Conservation (phyloP, 2,113 vertebrate species). For the Alexandromys fortis region DNA sequence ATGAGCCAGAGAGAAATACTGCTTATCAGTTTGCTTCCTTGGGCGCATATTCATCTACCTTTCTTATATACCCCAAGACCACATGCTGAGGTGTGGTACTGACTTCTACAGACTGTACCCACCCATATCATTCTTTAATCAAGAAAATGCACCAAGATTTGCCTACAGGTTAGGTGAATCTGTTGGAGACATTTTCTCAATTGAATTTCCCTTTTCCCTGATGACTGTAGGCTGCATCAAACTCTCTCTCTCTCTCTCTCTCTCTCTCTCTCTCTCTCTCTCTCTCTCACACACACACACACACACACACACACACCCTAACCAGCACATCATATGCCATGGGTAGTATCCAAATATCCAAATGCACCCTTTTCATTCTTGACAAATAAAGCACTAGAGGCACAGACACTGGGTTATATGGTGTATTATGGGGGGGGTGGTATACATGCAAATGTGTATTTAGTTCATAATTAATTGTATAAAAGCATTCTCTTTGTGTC, state of each 20-base stretch:
- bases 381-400: conserved; percentile 22
- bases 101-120: not conserved
- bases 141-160: not conserved
- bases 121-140: not conserved
- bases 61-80: not conserved
- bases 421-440: not conserved
- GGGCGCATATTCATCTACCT: not conserved
- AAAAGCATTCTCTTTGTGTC: not conserved
- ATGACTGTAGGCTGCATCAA: not conserved
- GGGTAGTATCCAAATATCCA: not conserved
- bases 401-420: not conserved
- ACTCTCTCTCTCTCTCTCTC: no score
- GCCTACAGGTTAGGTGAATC: no score
- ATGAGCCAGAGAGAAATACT: not conserved
- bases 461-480: conserved; percentile 2
- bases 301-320: no score
- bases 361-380: not conserved
- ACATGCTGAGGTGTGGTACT: not conserved
- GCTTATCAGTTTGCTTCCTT: not conserved
- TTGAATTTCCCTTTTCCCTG: not conserved
- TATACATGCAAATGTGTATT: not conserved
- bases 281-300: no score
- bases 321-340: not conserved
- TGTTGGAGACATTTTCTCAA: not conserved
- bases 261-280: no score